These are phyloP conservation scores for Callosobruchus maculatus DNA, from an alignment of 2,888 invertebrate species.

Conservation along the genomic window DNA sequence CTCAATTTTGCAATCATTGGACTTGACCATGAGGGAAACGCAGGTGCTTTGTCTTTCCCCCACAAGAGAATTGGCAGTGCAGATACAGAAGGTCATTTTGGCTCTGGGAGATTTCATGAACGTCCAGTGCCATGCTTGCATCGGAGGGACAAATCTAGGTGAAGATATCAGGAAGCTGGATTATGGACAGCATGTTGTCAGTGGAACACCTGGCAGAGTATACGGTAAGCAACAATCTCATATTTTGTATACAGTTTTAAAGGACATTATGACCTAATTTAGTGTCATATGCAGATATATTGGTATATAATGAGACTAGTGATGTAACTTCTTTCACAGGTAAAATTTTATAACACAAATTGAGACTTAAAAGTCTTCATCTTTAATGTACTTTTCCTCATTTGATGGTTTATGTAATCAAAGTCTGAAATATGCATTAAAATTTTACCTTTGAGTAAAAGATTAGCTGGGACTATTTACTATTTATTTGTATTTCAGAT, in stretches of 20 bases:
- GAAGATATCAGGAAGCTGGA: constrained; percentile 98
- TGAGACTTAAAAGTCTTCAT: too few species aligned
- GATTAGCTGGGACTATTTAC: too few species aligned
- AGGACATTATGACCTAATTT: neutral
- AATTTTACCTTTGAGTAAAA: too few species aligned
- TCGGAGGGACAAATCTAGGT: constrained; percentile 97
- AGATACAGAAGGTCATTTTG: constrained; percentile 95
- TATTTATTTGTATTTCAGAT: constrained; percentile 62
- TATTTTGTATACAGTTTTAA: neutral
- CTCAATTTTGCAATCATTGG: constrained; percentile 88
- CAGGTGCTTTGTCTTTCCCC: constrained; percentile 93
- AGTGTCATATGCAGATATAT: too few species aligned
- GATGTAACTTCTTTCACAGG: too few species aligned
- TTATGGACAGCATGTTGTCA: constrained; percentile 98
- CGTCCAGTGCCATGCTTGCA: constrained; percentile 98
- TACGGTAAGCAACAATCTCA: constrained; percentile 65
- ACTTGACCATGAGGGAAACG: constrained; percentile 88
- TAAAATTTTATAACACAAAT: too few species aligned
- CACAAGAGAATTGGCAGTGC: constrained; percentile 94
- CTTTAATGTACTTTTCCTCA: too few species aligned
- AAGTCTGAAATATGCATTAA: too few species aligned
- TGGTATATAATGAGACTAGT: too few species aligned
- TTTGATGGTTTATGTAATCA: too few species aligned
- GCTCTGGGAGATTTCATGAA: constrained; percentile 98
- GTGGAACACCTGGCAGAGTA: constrained; percentile 97